phyloP scores from a whole-genome alignment of 2,113 vertebrate species.

The Oryzias curvinotus region DNA sequence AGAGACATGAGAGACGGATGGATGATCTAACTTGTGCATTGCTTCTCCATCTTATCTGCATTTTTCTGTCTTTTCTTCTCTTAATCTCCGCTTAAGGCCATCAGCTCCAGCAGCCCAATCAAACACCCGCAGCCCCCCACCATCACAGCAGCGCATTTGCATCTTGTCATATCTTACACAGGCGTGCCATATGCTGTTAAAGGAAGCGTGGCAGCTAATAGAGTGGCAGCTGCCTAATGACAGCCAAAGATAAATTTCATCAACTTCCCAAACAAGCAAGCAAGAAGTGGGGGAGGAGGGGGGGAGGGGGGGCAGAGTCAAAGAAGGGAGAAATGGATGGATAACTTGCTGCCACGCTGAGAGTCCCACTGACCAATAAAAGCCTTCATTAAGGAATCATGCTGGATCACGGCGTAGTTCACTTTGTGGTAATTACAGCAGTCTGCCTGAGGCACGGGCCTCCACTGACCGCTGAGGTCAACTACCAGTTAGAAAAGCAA shows the following conservation, averaged over 20 bases:
- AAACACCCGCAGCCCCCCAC: constrained; percentile 17
- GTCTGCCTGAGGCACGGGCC: constrained; percentile 87
- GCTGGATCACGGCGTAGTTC: constrained; percentile 88
- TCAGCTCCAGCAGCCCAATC: constrained; percentile 24
- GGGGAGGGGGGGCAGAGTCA: neutral
- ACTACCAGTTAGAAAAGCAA: constrained; percentile 92
- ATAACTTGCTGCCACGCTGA: constrained; percentile 66
- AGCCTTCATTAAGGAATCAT: constrained; percentile 93
- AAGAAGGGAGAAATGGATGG: neutral
- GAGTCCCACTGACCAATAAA: constrained; percentile 86
- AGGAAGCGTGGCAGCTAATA: constrained; percentile 77
- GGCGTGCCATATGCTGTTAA: constrained; percentile 76
- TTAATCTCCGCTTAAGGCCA: constrained; percentile 21
- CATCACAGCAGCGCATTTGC: constrained; percentile 70
- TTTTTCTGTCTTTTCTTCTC: constrained; percentile 3
- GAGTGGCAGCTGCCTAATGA: constrained; percentile 78
- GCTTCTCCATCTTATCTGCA: neutral
- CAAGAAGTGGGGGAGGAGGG: neutral
- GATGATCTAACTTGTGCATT: constrained; percentile 6
- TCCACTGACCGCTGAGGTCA: constrained; percentile 92
- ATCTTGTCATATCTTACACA: constrained; percentile 78
- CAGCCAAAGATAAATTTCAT: constrained; percentile 77
- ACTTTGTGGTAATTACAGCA: constrained; percentile 91
- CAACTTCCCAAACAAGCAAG: constrained; percentile 70
- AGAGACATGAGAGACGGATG: constrained; percentile 32